Evolutionary conservation across 2,797 vertebrate species (phyloP).

Genomic region (Hozukius guyotensis): DNA sequence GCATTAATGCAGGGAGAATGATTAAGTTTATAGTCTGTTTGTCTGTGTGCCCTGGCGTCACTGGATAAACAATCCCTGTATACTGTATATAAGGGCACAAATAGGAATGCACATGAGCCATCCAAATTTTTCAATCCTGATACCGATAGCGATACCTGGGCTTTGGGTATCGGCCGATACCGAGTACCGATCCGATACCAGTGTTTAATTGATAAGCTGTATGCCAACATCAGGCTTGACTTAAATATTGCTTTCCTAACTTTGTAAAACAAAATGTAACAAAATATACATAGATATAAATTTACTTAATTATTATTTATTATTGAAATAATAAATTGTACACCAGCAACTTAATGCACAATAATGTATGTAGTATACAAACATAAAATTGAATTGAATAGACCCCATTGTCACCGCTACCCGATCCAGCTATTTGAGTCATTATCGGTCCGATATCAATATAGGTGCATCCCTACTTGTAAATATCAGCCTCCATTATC

Average conservation of each 20-base stretch:
- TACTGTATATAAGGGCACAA: neutral
- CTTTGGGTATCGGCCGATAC: neutral
- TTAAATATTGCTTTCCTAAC: neutral
- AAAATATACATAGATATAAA: neutral
- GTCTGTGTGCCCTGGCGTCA: neutral
- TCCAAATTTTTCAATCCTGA: neutral
- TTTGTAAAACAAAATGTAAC: neutral
- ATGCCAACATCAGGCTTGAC: neutral
- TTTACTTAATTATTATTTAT: neutral
- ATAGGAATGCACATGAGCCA: neutral
- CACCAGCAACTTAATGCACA: neutral
- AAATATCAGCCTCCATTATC: conserved; percentile 2
- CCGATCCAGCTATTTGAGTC: neutral
- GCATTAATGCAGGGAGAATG: neutral
- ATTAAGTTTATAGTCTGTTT: conserved; percentile 13
- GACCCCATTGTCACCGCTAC: neutral
- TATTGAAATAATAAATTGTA: neutral
- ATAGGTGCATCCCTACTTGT: neutral
- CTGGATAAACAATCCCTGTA: conserved; percentile 8
- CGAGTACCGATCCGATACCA: neutral
- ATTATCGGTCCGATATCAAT: neutral
- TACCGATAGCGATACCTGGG: neutral
- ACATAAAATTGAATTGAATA: neutral
- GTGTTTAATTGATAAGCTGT: neutral
- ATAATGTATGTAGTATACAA: neutral